Evolutionary conservation across 2,113 vertebrate genomes (phyloP).

Genomic region (Agelaius tricolor): DNA sequence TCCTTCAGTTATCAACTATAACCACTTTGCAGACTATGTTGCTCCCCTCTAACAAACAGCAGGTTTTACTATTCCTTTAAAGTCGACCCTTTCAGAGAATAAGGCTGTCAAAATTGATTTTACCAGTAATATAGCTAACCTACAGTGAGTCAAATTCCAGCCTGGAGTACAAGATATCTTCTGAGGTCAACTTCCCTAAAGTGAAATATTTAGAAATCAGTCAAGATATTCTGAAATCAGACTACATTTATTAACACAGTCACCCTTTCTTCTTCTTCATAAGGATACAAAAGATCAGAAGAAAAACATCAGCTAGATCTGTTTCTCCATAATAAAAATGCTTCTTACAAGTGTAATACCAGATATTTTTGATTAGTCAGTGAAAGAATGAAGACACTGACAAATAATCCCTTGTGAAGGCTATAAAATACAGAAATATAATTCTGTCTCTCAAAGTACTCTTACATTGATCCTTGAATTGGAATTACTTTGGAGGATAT

Average conservation of each 20-base stretch:
- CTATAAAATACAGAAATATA: background rate
- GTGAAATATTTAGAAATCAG: background rate
- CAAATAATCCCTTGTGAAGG: background rate
- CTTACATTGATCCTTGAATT: background rate
- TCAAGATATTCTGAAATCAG: background rate
- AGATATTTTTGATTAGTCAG: background rate
- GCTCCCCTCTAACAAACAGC: background rate
- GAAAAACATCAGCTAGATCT: background rate
- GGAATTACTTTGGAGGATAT: background rate
- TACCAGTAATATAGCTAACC: background rate
- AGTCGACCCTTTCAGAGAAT: background rate
- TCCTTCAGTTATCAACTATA: background rate
- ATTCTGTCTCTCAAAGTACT: background rate
- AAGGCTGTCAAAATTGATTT: background rate
- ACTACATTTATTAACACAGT: background rate
- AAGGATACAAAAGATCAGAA: background rate
- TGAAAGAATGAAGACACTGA: background rate
- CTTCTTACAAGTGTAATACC: background rate
- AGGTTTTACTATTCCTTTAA: background rate
- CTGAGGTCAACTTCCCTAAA: background rate
- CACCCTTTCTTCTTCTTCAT: background rate
- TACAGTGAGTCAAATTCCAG: background rate
- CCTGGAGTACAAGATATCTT: background rate
- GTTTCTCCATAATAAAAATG: background rate
- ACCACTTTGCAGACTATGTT: background rate